Conservation (phyloP, 92 coral and sea anemone genomes). For the Epizoanthus ramosus region DNA sequence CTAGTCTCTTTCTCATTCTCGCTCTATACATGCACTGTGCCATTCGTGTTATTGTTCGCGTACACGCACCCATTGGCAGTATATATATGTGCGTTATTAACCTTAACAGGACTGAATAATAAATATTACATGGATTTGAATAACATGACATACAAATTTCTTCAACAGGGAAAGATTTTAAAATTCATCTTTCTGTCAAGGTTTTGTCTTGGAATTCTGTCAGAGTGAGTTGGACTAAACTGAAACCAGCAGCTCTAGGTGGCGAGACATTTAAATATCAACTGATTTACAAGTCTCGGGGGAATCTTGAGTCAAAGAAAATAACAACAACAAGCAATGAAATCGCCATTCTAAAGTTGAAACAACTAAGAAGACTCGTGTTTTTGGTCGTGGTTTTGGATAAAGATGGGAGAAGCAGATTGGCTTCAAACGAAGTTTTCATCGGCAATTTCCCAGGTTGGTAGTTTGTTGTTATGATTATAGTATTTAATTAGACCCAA, state of each 20-base stretch:
- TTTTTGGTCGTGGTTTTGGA: slow-evolving; percentile 47
- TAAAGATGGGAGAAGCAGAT: not conserved
- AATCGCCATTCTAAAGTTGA: slow-evolving; percentile 30
- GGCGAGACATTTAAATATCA: slow-evolving; percentile 7
- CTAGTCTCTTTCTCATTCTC: no score
- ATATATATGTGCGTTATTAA: no score
- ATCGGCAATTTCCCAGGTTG: slow-evolving; percentile 52
- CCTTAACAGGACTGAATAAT: no score
- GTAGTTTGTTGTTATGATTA: not conserved
- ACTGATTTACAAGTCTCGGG: slow-evolving; percentile 6
- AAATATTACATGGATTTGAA: no score
- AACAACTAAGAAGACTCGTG: slow-evolving; percentile 59
- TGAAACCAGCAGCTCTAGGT: not conserved
- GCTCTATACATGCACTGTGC: no score
- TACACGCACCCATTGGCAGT: no score
- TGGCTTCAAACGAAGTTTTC: slow-evolving; percentile 33
- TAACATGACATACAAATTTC: not conserved
- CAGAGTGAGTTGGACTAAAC: slow-evolving; percentile 17
- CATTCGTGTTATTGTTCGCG: no score
- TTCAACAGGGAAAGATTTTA: not conserved
- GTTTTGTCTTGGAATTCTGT: slow-evolving; percentile 21
- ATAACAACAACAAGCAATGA: slow-evolving; percentile 38
- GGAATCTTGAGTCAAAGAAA: not conserved
- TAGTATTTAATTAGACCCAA: no score
- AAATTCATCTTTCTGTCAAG: slow-evolving; percentile 3